Evolutionary conservation across 2,888 invertebrate species (phyloP).

Genomic region (Meteorus colon): DNA sequence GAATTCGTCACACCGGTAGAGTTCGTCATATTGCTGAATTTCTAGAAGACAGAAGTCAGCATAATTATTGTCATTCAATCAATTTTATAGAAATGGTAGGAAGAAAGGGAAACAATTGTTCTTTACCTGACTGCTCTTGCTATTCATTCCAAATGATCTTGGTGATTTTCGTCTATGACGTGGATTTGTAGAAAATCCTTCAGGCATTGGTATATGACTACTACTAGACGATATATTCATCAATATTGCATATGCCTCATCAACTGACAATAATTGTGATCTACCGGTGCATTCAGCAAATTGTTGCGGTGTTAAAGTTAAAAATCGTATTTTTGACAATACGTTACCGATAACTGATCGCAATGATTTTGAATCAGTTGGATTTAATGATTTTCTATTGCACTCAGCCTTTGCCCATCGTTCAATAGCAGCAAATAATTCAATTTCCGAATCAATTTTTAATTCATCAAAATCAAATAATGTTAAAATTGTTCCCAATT

Average conservation of each 20-base stretch:
- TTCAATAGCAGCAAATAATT: constrained; percentile 84
- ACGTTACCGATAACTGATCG: constrained; percentile 75
- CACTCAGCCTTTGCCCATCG: constrained; percentile 79
- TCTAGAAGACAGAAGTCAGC: neutral
- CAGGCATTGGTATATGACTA: constrained; percentile 82
- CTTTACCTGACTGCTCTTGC: constrained; percentile 2
- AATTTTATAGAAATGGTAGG: neutral
- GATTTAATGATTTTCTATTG: constrained; percentile 73
- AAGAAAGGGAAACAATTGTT: neutral
- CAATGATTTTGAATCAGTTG: constrained; percentile 61
- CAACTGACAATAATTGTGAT: constrained; percentile 82
- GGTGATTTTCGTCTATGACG: constrained; percentile 40
- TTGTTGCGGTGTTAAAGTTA: constrained; percentile 86
- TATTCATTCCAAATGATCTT: constrained; percentile 8
- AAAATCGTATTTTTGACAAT: constrained; percentile 85
- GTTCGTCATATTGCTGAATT: constrained; percentile 7
- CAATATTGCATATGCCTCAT: constrained; percentile 86
- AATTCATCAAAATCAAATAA: constrained; percentile 85
- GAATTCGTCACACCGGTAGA: constrained; percentile 1
- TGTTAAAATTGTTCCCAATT: constrained; percentile 82
- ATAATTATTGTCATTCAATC: neutral
- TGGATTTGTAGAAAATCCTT: constrained; percentile 78
- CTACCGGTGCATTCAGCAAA: constrained; percentile 89
- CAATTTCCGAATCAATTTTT: constrained; percentile 84
- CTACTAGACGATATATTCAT: constrained; percentile 86